Conservation (phyloP, 2,888 invertebrate genomes). For the Stenolophus ochropezus region DNA sequence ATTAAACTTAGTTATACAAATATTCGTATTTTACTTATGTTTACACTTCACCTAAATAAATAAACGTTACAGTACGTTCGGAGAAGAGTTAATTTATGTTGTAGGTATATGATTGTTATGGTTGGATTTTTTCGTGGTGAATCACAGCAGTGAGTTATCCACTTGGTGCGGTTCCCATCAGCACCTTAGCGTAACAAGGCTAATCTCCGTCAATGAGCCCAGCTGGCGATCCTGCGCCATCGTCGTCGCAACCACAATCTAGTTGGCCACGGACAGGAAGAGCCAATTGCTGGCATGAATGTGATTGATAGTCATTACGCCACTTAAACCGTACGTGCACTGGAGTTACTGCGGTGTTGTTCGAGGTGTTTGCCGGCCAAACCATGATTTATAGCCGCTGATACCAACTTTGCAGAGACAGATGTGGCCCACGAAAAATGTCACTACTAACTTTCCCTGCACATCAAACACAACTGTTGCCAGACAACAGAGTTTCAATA, state of each 20-base stretch:
- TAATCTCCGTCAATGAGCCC: constrained; percentile 15
- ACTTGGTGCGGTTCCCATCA: constrained; percentile 16
- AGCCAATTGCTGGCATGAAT: constrained; percentile 69
- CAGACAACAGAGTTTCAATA: no score
- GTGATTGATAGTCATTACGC: constrained; percentile 67
- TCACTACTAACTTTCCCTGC: no score
- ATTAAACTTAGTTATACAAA: no score
- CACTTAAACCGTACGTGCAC: constrained; percentile 60
- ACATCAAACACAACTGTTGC: no score
- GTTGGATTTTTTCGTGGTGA: neutral
- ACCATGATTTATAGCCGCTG: neutral
- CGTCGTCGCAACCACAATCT: constrained; percentile 5
- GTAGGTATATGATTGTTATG: no score
- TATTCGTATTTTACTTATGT: no score
- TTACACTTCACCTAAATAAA: no score
- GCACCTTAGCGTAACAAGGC: neutral
- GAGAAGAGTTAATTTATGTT: no score
- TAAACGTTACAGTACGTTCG: no score
- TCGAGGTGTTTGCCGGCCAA: neutral
- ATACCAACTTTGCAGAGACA: no score
- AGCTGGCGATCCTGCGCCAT: neutral
- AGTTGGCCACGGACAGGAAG: constrained; percentile 66
- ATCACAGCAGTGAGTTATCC: neutral
- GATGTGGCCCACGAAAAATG: no score
- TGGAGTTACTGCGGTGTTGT: constrained; percentile 10